Evolutionary conservation across 2,113 vertebrate species (phyloP).

Genomic region (Cyanocitta stelleri): DNA sequence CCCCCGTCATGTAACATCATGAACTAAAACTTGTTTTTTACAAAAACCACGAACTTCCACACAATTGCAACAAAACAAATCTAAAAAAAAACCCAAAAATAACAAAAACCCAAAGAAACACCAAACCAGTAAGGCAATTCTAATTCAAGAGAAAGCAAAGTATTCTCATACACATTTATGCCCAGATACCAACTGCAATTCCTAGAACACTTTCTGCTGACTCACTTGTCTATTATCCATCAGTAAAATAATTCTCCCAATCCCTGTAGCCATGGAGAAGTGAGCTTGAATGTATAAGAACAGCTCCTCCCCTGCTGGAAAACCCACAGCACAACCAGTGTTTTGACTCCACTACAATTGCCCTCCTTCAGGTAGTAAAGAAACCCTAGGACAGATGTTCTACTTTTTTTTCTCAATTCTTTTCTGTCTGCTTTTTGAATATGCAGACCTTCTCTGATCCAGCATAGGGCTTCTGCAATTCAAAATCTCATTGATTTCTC

Average conservation of each 20-base stretch:
- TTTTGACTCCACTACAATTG: neutral
- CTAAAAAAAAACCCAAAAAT: accelerated
- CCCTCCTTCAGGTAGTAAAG: neutral
- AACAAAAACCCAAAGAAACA: neutral
- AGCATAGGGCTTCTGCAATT: neutral
- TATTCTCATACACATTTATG: neutral
- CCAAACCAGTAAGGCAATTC: neutral
- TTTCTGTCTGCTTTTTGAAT: neutral
- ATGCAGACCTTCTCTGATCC: neutral
- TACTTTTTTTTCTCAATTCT: neutral
- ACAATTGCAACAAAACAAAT: neutral
- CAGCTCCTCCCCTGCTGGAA: neutral
- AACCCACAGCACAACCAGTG: neutral
- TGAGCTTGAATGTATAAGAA: neutral
- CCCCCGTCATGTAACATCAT: neutral
- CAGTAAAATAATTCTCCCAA: neutral
- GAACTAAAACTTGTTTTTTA: neutral
- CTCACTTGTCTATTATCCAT: neutral
- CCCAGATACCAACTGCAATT: neutral
- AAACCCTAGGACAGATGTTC: neutral
- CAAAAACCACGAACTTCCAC: neutral
- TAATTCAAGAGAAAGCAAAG: neutral
- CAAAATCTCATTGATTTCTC: neutral
- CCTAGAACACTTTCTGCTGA: neutral
- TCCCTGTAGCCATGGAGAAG: neutral